Evolutionary conservation across 2,797 vertebrate genomes (phyloP).

Genomic region (Poecilia velifera): DNA sequence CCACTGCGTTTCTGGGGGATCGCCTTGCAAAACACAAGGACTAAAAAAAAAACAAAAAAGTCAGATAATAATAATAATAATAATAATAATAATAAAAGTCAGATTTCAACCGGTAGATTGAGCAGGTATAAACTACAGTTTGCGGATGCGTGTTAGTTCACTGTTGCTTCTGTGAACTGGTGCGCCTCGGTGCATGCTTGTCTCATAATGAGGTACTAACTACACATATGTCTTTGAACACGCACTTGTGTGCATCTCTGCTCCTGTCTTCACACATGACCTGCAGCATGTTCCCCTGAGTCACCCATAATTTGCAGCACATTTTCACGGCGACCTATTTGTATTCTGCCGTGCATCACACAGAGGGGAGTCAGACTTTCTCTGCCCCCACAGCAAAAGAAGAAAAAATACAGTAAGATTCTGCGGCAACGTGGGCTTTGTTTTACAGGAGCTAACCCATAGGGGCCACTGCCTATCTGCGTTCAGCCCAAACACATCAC

Average conservation of each 20-base stretch:
- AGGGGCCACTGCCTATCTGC: slow-evolving; percentile 79
- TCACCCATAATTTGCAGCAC: slow-evolving; percentile 54
- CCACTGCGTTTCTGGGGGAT: slow-evolving; percentile 7
- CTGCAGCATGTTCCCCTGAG: slow-evolving; percentile 54
- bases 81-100: slow-evolving; percentile 10
- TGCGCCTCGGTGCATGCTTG: slow-evolving; percentile 15
- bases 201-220: slow-evolving; percentile 11
- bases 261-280: slow-evolving; percentile 49
- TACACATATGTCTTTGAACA: neutral
- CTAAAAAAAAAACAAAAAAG: slow-evolving; percentile 21
- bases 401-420: slow-evolving; percentile 37
- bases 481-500: slow-evolving; percentile 50
- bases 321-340: slow-evolving; percentile 45
- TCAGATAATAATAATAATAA: slow-evolving; percentile 12
- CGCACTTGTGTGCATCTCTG: slow-evolving; percentile 3
- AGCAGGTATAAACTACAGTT: slow-evolving; percentile 17
- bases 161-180: slow-evolving; percentile 21
- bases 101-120: slow-evolving; percentile 28
- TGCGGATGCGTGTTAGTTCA: slow-evolving; percentile 23
- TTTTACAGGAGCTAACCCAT: slow-evolving; percentile 70
- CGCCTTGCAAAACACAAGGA: slow-evolving; percentile 18
- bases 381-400: slow-evolving; percentile 33
- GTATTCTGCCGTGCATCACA: slow-evolving; percentile 48
- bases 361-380: slow-evolving; percentile 37
- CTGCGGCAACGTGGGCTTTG: slow-evolving; percentile 52